Conservation (phyloP, 1,140 invertebrate genomes). For the Drosophila eugracilis region DNA sequence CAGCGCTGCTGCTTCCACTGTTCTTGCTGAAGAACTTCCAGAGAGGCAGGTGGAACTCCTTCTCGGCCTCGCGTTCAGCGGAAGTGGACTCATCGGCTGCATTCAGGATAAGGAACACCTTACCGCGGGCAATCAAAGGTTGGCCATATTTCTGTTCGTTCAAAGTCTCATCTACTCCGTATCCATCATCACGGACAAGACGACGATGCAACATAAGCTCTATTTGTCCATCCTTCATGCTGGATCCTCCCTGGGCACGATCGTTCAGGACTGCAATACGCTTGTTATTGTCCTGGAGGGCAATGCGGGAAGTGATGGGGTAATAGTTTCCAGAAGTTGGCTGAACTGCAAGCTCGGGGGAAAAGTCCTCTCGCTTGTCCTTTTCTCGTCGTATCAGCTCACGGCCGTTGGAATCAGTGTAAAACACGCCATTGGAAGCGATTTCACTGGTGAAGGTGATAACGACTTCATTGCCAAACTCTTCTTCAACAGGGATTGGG, state of each 20-base stretch:
- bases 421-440: constrained; percentile 90
- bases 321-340: constrained; percentile 95
- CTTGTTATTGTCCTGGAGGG: constrained; percentile 85
- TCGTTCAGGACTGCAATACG: constrained; percentile 92
- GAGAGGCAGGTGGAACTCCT: constrained; percentile 68
- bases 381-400: constrained; percentile 92
- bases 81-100: constrained; percentile 69
- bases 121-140: constrained; percentile 93
- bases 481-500: constrained; percentile 93
- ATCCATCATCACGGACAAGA: constrained; percentile 94
- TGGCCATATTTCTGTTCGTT: constrained; percentile 92
- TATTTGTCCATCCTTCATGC: constrained; percentile 90
- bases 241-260: constrained; percentile 94
- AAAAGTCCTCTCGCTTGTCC: constrained; percentile 92
- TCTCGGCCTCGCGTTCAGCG: constrained; percentile 53
- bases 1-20: constrained; percentile 65
- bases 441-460: constrained; percentile 89
- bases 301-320: constrained; percentile 94
- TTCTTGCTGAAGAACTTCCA: constrained; percentile 84
- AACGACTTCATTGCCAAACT: constrained; percentile 93
- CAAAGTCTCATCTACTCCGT: constrained; percentile 96
- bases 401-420: constrained; percentile 97
- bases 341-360: constrained; percentile 87
- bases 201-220: constrained; percentile 96
- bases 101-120: constrained; percentile 88